phyloP scores from a whole-genome alignment of 1,140 invertebrate species.

The Sesamia nonagrioides region DNA sequence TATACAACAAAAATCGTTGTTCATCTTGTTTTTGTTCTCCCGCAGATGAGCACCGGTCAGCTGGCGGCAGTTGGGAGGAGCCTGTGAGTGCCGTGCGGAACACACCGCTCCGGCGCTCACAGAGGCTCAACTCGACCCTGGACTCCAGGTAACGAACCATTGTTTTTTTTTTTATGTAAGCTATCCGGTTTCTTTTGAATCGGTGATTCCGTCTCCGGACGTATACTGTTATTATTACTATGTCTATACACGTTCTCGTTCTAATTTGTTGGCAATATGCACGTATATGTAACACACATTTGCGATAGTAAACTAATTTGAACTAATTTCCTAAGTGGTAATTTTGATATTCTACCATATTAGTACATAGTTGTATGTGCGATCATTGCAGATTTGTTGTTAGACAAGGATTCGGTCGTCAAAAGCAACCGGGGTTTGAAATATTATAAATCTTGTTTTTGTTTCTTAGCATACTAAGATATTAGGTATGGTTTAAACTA shows the following conservation, averaged over 20 bases:
- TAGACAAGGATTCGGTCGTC: not conserved
- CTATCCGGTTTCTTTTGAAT: constrained; percentile 31
- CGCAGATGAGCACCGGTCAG: constrained; percentile 85
- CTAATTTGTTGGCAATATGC: not conserved
- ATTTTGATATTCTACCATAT: no score
- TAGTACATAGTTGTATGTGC: no score
- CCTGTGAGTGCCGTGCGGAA: constrained; percentile 83
- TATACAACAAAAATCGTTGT: not conserved
- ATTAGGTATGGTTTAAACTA: no score
- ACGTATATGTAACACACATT: not conserved
- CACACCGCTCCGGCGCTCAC: constrained; percentile 78
- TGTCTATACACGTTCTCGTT: not conserved
- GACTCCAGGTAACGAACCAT: constrained; percentile 73
- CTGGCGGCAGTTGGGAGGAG: constrained; percentile 85
- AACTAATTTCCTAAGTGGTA: not conserved
- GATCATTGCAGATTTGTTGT: not conserved
- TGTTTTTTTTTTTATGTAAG: constrained; percentile 17
- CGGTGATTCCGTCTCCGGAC: not conserved
- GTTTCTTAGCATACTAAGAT: not conserved
- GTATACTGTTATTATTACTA: constrained; percentile 11
- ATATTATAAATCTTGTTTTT: not conserved
- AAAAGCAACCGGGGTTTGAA: not conserved
- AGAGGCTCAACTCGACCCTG: constrained; percentile 83
- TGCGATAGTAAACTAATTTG: not conserved
- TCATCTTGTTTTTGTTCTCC: constrained; percentile 19